phyloP scores from a whole-genome alignment of 2,888 invertebrate species.

The Drosophila nigritarsus region DNA sequence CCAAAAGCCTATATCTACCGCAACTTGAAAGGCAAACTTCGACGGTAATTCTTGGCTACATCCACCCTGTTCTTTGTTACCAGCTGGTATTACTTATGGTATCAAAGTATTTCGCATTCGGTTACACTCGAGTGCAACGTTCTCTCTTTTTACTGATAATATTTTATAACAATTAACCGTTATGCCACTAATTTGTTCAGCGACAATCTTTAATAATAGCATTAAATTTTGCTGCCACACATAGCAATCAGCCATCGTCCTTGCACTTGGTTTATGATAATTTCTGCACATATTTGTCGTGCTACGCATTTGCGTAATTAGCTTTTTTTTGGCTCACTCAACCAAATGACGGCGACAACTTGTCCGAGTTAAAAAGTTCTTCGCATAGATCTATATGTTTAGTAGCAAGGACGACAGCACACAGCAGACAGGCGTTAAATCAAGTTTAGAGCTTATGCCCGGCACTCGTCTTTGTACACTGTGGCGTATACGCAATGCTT shows the following conservation, averaged over 20 bases:
- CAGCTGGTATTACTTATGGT: not conserved
- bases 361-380: slow-evolving; percentile 46
- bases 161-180: not conserved
- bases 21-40: not conserved
- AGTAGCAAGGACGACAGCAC: slow-evolving; percentile 2
- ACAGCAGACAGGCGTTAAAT: slow-evolving; percentile 48
- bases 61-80: not conserved
- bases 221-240: slow-evolving; percentile 12
- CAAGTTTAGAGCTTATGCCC: slow-evolving; percentile 39
- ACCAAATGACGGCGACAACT: slow-evolving; percentile 56
- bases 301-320: slow-evolving; percentile 50
- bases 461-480: not conserved
- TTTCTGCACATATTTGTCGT: slow-evolving; percentile 7
- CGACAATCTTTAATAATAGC: slow-evolving; percentile 1
- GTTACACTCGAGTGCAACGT: not conserved
- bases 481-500: slow-evolving; percentile 42
- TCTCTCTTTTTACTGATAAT: not conserved
- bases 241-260: slow-evolving; percentile 16
- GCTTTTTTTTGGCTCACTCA: slow-evolving; percentile 24
- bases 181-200: not conserved
- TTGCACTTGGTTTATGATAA: slow-evolving; percentile 30
- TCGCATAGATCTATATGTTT: slow-evolving; percentile 19
- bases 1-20: not conserved
- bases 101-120: not conserved
- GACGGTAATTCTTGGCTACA: not conserved